Evolutionary conservation across 2,113 vertebrate genomes (phyloP).

Genomic region (Litocranius walleri): DNA sequence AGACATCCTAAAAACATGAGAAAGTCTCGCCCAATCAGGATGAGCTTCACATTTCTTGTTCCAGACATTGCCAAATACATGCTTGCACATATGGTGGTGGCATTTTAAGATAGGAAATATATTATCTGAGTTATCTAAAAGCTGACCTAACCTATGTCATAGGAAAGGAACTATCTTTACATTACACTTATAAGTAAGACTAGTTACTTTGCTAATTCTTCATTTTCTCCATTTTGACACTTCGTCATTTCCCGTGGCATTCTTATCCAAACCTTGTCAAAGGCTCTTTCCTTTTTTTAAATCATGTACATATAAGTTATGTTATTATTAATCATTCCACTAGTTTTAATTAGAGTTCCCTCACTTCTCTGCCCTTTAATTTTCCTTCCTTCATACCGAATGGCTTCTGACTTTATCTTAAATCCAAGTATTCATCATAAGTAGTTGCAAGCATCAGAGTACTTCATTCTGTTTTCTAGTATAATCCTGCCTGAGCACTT

Average conservation of each 20-base stretch:
- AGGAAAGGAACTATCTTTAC: neutral
- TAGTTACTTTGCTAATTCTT: neutral
- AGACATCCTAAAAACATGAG: too few species aligned
- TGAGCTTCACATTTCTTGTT: too few species aligned
- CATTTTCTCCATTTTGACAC: neutral
- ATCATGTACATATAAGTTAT: neutral
- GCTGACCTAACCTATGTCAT: neutral
- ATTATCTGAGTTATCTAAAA: neutral
- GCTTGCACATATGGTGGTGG: neutral
- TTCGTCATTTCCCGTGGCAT: neutral
- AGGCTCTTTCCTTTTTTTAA: neutral
- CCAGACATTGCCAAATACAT: neutral
- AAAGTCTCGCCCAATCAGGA: too few species aligned
- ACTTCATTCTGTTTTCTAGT: neutral
- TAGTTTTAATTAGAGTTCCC: neutral
- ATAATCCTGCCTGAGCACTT: neutral
- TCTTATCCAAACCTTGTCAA: neutral
- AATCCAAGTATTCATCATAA: slow-evolving; percentile 1
- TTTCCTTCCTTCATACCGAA: neutral
- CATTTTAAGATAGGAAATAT: neutral
- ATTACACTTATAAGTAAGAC: neutral
- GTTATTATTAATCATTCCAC: neutral
- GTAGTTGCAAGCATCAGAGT: neutral
- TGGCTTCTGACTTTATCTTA: neutral
- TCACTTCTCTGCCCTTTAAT: neutral